phyloP scores from a whole-genome alignment of 2,888 invertebrate species.

The Sphecodes monilicornis region DNA sequence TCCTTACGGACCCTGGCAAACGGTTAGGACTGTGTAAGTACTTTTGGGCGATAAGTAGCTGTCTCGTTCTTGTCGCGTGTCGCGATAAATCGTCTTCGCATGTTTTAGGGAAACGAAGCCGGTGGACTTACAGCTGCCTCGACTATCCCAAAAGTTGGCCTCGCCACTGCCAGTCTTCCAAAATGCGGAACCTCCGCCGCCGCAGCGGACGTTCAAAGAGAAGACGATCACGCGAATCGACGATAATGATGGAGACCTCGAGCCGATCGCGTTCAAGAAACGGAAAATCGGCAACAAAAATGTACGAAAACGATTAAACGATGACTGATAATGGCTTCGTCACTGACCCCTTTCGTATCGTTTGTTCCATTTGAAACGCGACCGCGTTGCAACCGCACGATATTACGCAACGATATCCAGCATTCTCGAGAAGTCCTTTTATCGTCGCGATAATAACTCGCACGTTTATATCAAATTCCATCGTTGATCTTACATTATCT shows the following conservation, averaged over 20 bases:
- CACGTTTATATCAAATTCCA: neutral
- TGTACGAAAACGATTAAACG: constrained; percentile 88
- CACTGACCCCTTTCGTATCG: neutral
- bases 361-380: neutral
- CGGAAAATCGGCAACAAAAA: constrained; percentile 89
- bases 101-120: constrained; percentile 85
- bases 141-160: constrained; percentile 79
- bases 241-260: constrained; percentile 83
- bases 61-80: neutral
- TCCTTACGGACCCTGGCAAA: constrained; percentile 92
- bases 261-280: constrained; percentile 87
- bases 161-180: constrained; percentile 83
- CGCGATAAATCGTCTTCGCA: neutral
- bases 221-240: constrained; percentile 87
- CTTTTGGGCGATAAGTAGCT: neutral
- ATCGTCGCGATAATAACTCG: neutral
- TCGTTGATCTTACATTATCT: neutral
- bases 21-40: constrained; percentile 87
- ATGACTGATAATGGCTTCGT: constrained; percentile 84
- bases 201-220: constrained; percentile 87
- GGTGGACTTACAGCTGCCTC: constrained; percentile 90
- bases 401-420: neutral
- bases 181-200: constrained; percentile 83
- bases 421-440: neutral
- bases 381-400: neutral